Conservation (phyloP, 2,888 invertebrate species). For the Candidula unifasciata region DNA sequence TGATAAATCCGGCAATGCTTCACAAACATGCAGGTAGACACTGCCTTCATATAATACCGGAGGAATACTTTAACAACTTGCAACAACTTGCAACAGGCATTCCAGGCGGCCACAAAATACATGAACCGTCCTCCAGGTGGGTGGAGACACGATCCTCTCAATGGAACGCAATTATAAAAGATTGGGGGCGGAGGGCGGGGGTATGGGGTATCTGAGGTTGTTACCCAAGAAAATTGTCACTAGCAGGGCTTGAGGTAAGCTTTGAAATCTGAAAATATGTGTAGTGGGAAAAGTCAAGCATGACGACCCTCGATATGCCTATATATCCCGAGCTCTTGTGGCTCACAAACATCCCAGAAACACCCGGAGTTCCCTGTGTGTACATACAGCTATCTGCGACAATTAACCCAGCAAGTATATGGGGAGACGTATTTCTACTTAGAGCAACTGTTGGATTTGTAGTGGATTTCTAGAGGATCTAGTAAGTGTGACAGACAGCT, state of each 20-base stretch:
- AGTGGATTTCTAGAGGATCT: no score
- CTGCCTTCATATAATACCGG: conserved; percentile 3
- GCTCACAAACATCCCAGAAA: no score
- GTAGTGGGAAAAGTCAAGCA: background rate
- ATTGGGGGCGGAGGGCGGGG: background rate
- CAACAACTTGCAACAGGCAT: background rate
- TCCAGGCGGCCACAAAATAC: background rate
- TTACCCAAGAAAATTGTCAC: no score
- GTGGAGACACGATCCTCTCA: background rate
- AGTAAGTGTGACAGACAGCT: no score
- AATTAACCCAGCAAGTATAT: no score
- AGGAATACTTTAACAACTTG: no score
- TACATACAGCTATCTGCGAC: no score
- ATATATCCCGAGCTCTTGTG: no score
- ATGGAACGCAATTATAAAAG: background rate
- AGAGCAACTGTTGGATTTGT: no score
- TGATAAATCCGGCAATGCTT: background rate
- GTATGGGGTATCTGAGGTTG: no score
- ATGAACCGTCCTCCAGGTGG: background rate
- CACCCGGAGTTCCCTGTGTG: no score
- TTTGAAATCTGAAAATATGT: background rate
- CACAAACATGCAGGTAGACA: conserved; percentile 23
- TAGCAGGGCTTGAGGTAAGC: background rate
- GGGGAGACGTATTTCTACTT: no score
- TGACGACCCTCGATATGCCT: background rate